Conservation (phyloP, 2,888 invertebrate species). For the Drosophila nr. medialis region DNA sequence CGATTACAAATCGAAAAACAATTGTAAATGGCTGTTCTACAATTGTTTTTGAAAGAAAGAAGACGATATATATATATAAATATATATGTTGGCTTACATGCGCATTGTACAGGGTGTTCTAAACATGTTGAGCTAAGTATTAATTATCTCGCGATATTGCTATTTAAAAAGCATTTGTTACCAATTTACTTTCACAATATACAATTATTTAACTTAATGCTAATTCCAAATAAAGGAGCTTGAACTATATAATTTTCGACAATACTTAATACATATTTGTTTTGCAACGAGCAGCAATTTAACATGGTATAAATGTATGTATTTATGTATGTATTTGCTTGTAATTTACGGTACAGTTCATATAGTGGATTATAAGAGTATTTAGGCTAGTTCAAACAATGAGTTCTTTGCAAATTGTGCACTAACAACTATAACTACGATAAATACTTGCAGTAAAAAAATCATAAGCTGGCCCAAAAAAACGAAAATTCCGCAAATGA, state of each 20-base stretch:
- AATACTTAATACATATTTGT: constrained; percentile 21
- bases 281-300: constrained; percentile 14
- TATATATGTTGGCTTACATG: constrained; percentile 16
- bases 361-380: constrained; percentile 4
- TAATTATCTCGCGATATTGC: constrained; percentile 25
- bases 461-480: constrained; percentile 16
- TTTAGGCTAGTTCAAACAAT: constrained; percentile 30
- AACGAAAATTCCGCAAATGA: constrained; percentile 50
- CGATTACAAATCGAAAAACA: constrained; percentile 38
- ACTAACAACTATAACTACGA: constrained; percentile 38
- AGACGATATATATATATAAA: not conserved
- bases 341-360: not conserved
- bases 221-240: constrained; percentile 4
- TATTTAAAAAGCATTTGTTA: constrained; percentile 73
- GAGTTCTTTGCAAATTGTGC: constrained; percentile 40
- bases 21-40: constrained; percentile 79
- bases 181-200: constrained; percentile 50
- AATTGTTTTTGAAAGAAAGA: constrained; percentile 52
- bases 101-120: constrained; percentile 69
- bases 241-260: constrained; percentile 3
- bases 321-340: not conserved
- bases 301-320: constrained; percentile 8
- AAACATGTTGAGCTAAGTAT: constrained; percentile 13
- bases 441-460: constrained; percentile 37
- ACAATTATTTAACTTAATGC: constrained; percentile 24